Evolutionary conservation across 2,113 vertebrate species (phyloP).

Genomic region (Sialia sialis): DNA sequence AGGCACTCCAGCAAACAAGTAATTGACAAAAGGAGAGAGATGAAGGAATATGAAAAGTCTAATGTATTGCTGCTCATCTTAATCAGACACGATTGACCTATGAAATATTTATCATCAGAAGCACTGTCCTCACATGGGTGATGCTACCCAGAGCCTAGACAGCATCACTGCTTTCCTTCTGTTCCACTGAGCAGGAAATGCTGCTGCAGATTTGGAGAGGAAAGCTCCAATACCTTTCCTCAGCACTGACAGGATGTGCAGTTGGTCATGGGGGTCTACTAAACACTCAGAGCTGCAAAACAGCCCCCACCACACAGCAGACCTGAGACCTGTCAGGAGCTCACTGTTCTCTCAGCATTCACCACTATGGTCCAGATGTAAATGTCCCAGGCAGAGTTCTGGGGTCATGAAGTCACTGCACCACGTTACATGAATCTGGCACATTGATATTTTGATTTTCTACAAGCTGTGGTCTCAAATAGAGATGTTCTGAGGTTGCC

Average conservation of each 20-base stretch:
- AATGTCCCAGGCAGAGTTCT: background rate
- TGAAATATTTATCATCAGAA: background rate
- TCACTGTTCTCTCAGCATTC: background rate
- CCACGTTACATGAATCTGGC: fast-evolving
- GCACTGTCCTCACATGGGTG: background rate
- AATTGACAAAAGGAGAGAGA: background rate
- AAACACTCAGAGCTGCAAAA: background rate
- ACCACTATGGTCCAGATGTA: background rate
- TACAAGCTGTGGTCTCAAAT: background rate
- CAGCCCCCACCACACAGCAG: background rate
- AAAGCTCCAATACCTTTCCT: background rate
- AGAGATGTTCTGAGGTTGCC: background rate
- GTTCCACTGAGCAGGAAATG: background rate
- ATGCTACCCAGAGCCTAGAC: background rate
- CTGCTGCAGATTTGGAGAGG: background rate
- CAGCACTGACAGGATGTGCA: background rate
- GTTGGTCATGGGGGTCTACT: background rate
- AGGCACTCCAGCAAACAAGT: background rate
- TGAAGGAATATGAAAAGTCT: background rate
- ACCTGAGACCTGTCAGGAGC: background rate
- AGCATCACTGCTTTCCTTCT: background rate
- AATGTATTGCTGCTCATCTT: background rate
- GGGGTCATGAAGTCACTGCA: background rate
- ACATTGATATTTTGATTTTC: background rate
- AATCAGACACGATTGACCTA: background rate